Evolutionary conservation across 2,797 vertebrate species (phyloP).

Genomic region (Eulemur mongoz): DNA sequence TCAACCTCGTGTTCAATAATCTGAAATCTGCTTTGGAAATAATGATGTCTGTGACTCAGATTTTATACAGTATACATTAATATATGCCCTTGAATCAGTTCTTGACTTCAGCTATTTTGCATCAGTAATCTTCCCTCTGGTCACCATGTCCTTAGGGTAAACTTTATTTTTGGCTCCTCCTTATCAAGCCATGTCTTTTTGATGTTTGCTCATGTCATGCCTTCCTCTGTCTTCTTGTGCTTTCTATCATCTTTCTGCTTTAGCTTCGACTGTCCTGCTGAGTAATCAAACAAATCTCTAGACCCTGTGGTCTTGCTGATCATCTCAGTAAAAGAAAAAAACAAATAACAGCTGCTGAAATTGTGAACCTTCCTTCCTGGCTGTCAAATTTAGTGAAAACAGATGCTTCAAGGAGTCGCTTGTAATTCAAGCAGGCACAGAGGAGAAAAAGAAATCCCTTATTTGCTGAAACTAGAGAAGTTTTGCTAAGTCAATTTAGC

Average conservation of each 20-base stretch:
- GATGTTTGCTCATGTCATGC: background rate
- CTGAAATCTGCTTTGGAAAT: background rate
- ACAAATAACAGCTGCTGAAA: slow-evolving; percentile 77
- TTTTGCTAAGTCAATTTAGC: slow-evolving; percentile 34
- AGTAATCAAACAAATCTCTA: slow-evolving; percentile 76
- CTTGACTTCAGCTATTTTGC: slow-evolving; percentile 13
- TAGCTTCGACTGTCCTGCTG: slow-evolving; percentile 63
- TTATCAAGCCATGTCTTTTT: slow-evolving; percentile 21
- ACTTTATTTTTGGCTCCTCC: slow-evolving; percentile 49
- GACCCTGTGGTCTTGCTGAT: slow-evolving; percentile 69
- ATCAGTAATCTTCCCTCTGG: background rate
- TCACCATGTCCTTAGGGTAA: background rate
- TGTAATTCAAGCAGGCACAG: slow-evolving; percentile 69
- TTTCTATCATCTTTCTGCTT: slow-evolving; percentile 46
- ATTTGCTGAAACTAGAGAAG: slow-evolving; percentile 68
- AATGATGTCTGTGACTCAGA: background rate
- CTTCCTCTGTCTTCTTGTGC: background rate
- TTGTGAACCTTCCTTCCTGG: slow-evolving; percentile 70
- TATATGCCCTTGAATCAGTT: background rate
- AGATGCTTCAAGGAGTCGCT: slow-evolving; percentile 73
- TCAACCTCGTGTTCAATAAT: background rate
- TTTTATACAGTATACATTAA: background rate
- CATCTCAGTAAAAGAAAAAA: slow-evolving; percentile 64
- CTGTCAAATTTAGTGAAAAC: slow-evolving; percentile 80
- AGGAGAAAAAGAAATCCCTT: slow-evolving; percentile 61